Conservation (phyloP, 2,888 invertebrate genomes). For the Coleophora flavipennella region DNA sequence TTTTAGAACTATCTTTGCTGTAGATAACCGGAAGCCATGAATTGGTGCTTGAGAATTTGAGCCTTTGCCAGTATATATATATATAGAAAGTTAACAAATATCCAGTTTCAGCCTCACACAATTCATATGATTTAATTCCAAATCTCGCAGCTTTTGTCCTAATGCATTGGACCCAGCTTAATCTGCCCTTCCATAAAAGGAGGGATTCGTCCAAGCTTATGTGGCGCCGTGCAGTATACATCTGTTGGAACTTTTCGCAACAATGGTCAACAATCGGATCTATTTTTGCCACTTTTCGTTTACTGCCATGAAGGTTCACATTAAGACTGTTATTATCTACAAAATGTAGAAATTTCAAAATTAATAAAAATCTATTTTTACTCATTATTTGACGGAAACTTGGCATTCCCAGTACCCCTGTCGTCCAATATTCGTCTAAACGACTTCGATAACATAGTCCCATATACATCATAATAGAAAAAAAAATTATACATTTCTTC, state of each 20-base stretch:
- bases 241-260: constrained; percentile 11
- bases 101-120: constrained; percentile 9
- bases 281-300: constrained; percentile 15
- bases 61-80: too few species aligned
- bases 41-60: neutral
- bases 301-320: constrained; percentile 2
- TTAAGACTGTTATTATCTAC: neutral
- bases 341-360: constrained; percentile 1
- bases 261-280: constrained; percentile 12
- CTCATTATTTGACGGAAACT: constrained; percentile 3
- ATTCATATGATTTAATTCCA: constrained; percentile 12
- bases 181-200: constrained; percentile 13
- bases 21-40: neutral
- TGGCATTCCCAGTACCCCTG: constrained; percentile 5
- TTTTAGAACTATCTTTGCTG: constrained; percentile 7
- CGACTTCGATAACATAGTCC: constrained; percentile 1
- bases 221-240: neutral
- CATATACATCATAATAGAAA: constrained; percentile 1
- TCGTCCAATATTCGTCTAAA: constrained; percentile 6
- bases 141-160: constrained; percentile 14
- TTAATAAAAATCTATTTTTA: neutral
- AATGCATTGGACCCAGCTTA: constrained; percentile 14
- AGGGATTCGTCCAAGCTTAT: constrained; percentile 13
- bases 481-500: constrained; percentile 3
- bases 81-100: neutral